These are phyloP conservation scores for Drosophila antonietae DNA, from an alignment of 2,888 invertebrate species.

Conservation along the genomic window DNA sequence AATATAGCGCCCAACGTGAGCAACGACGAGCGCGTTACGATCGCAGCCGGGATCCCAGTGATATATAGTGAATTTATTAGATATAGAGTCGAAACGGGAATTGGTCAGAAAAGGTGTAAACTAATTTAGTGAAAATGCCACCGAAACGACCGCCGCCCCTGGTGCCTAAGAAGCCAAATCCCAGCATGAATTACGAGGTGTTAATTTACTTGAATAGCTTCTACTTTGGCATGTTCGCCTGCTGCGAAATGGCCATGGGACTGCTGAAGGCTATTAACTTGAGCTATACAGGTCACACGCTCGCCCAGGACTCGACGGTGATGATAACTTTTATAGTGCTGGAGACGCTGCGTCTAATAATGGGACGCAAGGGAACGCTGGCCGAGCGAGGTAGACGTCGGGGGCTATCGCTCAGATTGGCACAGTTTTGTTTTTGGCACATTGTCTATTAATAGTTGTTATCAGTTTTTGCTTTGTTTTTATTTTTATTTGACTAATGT, in stretches of 20 bases:
- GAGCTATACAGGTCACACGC: conserved; percentile 90
- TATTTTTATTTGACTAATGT: conserved; percentile 16
- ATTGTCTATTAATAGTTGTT: conserved; percentile 57
- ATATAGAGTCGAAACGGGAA: neutral
- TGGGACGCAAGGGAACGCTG: conserved; percentile 91
- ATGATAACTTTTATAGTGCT: conserved; percentile 91
- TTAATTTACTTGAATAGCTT: conserved; percentile 93
- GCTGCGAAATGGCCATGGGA: conserved; percentile 92
- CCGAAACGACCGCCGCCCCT: conserved; percentile 75
- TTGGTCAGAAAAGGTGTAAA: neutral
- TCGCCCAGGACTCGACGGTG: conserved; percentile 92
- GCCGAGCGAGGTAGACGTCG: conserved; percentile 80
- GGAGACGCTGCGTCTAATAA: conserved; percentile 92
- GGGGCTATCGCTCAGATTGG: conserved; percentile 3
- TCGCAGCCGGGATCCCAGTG: conserved; percentile 37
- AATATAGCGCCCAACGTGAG: conserved; percentile 77
- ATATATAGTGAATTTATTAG: conserved; percentile 19
- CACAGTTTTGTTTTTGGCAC: conserved; percentile 12
- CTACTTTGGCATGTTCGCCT: conserved; percentile 93
- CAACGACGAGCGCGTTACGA: conserved; percentile 45
- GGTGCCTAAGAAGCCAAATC: conserved; percentile 87
- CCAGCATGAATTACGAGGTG: conserved; percentile 93
- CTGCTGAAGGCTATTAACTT: conserved; percentile 92
- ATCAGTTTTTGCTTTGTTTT: conserved; percentile 32
- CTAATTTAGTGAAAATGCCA: conserved; percentile 64